These are phyloP conservation scores for Andrena fulva DNA, from an alignment of 2,888 invertebrate genomes.

Conservation along the genomic window DNA sequence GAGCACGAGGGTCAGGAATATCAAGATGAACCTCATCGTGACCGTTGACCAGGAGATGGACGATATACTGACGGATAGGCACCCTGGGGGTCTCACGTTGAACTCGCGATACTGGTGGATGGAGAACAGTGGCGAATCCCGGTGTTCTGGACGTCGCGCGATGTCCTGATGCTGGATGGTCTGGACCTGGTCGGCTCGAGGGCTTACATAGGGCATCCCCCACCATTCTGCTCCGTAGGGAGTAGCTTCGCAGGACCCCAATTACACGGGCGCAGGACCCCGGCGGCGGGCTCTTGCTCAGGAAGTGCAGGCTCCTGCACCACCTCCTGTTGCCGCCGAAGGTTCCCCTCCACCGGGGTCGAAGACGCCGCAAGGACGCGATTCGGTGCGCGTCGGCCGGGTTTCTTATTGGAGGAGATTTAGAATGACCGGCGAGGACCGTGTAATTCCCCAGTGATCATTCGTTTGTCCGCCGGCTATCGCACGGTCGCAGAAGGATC, in stretches of 20 bases:
- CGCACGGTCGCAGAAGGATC: conserved; percentile 8
- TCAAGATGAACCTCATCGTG: conserved; percentile 49
- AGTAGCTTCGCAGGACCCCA: conserved; percentile 81
- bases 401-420: conserved; percentile 69
- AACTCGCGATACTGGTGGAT: conserved; percentile 29
- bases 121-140: conserved; percentile 37
- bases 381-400: conserved; percentile 10
- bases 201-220: conserved; percentile 85
- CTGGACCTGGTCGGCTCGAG: conserved; percentile 83
- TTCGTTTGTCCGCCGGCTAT: conserved; percentile 29
- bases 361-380: conserved; percentile 61
- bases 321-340: conserved; percentile 30
- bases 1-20: conserved; percentile 42
- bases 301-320: conserved; percentile 76
- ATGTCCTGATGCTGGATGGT: conserved; percentile 84
- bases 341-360: conserved; percentile 54
- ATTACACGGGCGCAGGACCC: conserved; percentile 80
- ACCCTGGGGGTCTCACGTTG: neutral
- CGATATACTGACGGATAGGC: neutral
- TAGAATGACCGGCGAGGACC: conserved; percentile 63
- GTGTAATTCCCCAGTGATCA: conserved; percentile 37
- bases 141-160: conserved; percentile 76
- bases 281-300: conserved; percentile 72
- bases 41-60: neutral
- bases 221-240: conserved; percentile 78